phyloP scores from a whole-genome alignment of 2,797 vertebrate species.

The Crenichthys baileyi region DNA sequence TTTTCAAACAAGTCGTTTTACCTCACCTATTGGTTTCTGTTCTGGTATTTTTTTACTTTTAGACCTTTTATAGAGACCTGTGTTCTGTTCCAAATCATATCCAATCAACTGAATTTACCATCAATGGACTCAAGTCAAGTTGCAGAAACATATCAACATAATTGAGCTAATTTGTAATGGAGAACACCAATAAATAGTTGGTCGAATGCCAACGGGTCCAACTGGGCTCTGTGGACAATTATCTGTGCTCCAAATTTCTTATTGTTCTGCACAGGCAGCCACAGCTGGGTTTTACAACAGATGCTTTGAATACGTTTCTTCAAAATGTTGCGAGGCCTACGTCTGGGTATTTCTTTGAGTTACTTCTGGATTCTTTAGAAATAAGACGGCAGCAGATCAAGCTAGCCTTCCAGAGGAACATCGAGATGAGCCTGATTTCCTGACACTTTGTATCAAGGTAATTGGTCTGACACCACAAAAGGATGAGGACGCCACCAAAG shows the following conservation, averaged over 20 bases:
- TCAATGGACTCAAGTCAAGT: too few species aligned
- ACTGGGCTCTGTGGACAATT: too few species aligned
- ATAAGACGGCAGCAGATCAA: background rate
- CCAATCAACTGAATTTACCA: too few species aligned
- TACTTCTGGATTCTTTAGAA: background rate
- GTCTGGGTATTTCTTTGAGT: background rate
- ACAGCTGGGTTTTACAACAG: background rate
- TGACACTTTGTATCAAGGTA: background rate
- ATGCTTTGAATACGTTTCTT: background rate
- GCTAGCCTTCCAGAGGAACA: background rate
- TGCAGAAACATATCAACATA: too few species aligned
- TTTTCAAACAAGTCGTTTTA: background rate
- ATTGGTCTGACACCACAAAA: background rate
- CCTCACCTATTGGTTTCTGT: background rate
- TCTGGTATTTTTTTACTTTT: background rate
- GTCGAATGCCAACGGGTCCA: too few species aligned
- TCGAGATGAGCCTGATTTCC: background rate
- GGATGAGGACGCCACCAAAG: constrained; percentile 9
- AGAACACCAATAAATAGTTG: too few species aligned
- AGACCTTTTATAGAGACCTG: too few species aligned
- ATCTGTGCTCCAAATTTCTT: too few species aligned
- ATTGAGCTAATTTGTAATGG: too few species aligned
- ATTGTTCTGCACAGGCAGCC: too few species aligned
- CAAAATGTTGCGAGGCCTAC: background rate
- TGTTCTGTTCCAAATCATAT: background rate